Percentiles rank a stretch among this genome's conserved stretches.
phyloP scores from a whole-genome alignment of 2,797 vertebrate species.

The Mallotus villosus region DNA sequence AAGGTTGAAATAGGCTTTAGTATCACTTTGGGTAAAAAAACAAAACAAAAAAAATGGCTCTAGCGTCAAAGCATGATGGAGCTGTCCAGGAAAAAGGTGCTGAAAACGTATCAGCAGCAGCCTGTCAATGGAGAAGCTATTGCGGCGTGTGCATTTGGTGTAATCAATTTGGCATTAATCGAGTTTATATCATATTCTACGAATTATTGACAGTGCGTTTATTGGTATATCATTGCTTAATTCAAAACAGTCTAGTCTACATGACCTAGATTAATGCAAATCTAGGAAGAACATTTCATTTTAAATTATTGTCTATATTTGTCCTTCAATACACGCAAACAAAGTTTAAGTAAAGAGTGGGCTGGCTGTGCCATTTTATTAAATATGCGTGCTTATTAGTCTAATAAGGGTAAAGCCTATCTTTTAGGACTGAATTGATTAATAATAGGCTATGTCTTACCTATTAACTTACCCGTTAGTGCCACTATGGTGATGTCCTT shows the following conservation, averaged over 20 bases:
- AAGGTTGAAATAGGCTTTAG: no score
- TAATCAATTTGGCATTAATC: not conserved
- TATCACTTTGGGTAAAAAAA: not conserved
- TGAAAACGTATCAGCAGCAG: constrained; percentile 43
- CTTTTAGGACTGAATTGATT: not conserved
- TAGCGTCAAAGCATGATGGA: constrained; percentile 40
- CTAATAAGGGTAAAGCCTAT: not conserved
- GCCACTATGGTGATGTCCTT: not conserved
- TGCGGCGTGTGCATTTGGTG: not conserved
- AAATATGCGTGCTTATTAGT: not conserved
- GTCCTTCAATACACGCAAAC: not conserved
- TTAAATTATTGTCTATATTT: no score
- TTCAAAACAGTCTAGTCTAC: no score
- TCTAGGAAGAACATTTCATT: no score
- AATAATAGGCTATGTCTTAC: not conserved
- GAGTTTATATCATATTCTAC: not conserved
- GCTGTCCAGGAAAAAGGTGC: constrained; percentile 36
- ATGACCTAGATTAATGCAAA: no score
- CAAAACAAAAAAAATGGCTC: not conserved
- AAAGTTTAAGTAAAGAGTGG: not conserved
- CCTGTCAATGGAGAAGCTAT: not conserved
- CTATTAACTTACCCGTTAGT: not conserved
- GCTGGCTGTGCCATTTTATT: not conserved
- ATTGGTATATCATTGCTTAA: no score
- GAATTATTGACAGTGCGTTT: not conserved